These are phyloP conservation scores for Avahi laniger DNA, from an alignment of 2,797 vertebrate species.

Conservation along the genomic window DNA sequence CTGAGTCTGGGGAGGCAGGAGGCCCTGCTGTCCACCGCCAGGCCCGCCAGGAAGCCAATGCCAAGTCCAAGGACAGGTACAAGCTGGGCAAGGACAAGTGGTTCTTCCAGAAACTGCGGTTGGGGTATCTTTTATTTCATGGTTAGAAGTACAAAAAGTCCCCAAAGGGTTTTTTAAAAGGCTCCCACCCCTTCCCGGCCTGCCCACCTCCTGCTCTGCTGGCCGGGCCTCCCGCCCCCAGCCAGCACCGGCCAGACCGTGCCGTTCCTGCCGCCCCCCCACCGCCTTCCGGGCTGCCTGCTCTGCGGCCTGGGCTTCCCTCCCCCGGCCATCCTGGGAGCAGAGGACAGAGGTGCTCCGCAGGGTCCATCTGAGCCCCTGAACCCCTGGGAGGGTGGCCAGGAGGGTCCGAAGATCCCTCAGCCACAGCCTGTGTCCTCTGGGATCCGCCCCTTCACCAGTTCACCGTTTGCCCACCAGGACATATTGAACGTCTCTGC, in stretches of 20 bases:
- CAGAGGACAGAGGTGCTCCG: neutral
- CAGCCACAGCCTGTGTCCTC: neutral
- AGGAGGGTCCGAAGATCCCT: neutral
- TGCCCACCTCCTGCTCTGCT: too few relatives aligned
- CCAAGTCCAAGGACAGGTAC: neutral
- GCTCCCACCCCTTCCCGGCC: neutral
- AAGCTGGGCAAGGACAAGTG: fast-evolving
- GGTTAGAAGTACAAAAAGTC: neutral
- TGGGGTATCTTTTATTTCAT: too few relatives aligned
- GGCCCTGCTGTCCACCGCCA: neutral
- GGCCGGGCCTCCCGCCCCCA: neutral
- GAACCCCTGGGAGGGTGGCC: fast-evolving
- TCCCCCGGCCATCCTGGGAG: fast-evolving
- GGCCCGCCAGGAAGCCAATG: neutral
- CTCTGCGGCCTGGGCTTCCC: neutral
- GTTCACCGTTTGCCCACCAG: too few relatives aligned
- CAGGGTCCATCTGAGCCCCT: neutral
- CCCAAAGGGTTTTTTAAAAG: neutral
- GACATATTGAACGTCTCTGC: fast-evolving
- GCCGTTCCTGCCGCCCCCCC: neutral
- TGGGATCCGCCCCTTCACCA: neutral
- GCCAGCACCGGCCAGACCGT: fast-evolving
- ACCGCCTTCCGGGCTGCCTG: neutral
- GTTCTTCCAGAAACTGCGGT: neutral
- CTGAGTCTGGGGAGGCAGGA: neutral